Evolutionary conservation across 2,888 invertebrate species (phyloP).

Genomic region (Idaea dimidiata): DNA sequence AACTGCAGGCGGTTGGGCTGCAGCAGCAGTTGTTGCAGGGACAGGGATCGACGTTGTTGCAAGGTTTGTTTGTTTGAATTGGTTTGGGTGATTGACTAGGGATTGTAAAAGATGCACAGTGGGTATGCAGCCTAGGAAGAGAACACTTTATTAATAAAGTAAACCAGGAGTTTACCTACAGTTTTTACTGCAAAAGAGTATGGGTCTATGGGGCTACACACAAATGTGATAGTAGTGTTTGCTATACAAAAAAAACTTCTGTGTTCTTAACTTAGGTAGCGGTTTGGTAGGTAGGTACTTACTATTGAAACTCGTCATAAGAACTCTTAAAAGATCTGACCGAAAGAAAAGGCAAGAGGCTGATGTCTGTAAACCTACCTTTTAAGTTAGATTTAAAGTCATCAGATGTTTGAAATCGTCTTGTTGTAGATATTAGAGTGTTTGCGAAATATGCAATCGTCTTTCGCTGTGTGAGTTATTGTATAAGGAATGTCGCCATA

Average conservation of each 20-base stretch:
- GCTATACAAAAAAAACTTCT: too few relatives aligned
- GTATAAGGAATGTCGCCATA: slow-evolving; percentile 10
- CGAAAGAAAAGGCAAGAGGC: too few relatives aligned
- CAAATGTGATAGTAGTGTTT: too few relatives aligned
- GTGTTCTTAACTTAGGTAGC: too few relatives aligned
- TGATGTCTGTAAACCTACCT: too few relatives aligned
- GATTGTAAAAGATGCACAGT: not conserved
- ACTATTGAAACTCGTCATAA: too few relatives aligned
- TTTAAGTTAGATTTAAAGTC: too few relatives aligned
- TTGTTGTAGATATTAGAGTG: not conserved
- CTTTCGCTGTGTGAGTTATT: not conserved
- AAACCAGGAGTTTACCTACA: not conserved
- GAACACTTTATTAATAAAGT: not conserved
- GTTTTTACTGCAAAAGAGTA: not conserved
- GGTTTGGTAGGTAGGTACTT: too few relatives aligned
- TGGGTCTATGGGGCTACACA: too few relatives aligned
- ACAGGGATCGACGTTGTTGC: slow-evolving; percentile 75
- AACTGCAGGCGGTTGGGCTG: slow-evolving; percentile 83
- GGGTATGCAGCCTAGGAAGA: too few relatives aligned
- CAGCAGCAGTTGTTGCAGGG: slow-evolving; percentile 83
- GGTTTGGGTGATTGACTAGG: not conserved
- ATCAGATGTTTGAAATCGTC: not conserved
- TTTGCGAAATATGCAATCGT: not conserved
- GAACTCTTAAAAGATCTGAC: too few relatives aligned
- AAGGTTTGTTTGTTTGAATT: slow-evolving; percentile 48